Evolutionary conservation across 2,113 vertebrate genomes (phyloP), one percentile per base, ranked within the genome.

Genomic region (Caranx ignobilis): DNA sequence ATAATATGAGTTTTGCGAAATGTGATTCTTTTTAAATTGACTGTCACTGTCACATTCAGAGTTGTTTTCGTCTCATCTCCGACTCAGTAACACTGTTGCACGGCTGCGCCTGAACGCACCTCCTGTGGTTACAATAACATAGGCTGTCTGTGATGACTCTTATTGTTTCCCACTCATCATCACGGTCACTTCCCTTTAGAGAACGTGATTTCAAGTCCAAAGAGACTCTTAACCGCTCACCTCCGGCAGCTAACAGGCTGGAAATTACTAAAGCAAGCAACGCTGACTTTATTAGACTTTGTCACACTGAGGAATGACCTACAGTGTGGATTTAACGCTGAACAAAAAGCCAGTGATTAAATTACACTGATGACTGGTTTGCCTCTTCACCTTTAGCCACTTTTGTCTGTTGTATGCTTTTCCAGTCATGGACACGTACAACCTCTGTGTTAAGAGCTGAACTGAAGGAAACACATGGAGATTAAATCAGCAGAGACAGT

Each of bases 1-100:
- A 47, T 72, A 63, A 81, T 68, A 21, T 75, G 59, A 74, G 35
- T 70, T 56, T 43, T 52, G 45, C 12, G 7, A 63, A 55, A 68
- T 68, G 43, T 59, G 54, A 71, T 68, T 77, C 15, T 73, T 50
- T 43, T 56, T 18, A 6, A 21, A 84, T 79, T 21, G 41, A 73
- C 45, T 61, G 62, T 61, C 55, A 16, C 55, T 47, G 61, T 61
- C 67, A 61, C 19, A 37, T 32, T 41, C 48, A 48, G 13, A 64
- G 56, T 50, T 63, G 57, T 59, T 64, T 43, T 73, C 2, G 11
- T 21, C 45, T 1, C 15, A 6, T 45, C 34, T 57, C 12, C 16
- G 37, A 2, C 32, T 21, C n/a, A 16, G 12, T 35, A 15, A 63
- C 21, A 18, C n/a, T 41, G n/a, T 8, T 57, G 64, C 64, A 61